Conservation (phyloP, 2,797 vertebrate genomes). For the Onychomys torridus region DNA sequence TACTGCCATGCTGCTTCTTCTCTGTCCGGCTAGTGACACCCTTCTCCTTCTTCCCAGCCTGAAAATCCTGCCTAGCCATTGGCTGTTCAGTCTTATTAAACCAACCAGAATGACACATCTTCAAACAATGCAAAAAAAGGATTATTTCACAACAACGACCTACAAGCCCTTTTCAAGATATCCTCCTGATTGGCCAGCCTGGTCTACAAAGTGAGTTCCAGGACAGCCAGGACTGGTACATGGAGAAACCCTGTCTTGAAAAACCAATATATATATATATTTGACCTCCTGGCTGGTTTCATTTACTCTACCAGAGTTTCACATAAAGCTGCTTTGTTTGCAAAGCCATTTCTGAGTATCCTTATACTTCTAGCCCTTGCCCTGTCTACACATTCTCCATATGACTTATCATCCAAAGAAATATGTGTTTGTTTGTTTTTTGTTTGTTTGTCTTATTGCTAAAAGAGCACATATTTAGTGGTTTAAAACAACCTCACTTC, state of each 20-base stretch:
- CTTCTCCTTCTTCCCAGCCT: neutral
- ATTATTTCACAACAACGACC: neutral
- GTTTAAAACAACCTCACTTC: neutral
- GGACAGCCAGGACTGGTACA: too few species aligned
- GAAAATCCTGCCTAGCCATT: neutral
- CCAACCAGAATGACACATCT: neutral
- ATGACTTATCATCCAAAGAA: neutral
- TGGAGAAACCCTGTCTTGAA: too few species aligned
- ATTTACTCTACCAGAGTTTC: neutral
- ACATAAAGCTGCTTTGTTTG: neutral
- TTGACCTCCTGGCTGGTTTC: neutral
- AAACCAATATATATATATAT: too few species aligned
- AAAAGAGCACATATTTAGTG: neutral
- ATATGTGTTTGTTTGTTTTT: neutral
- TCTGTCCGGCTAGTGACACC: neutral
- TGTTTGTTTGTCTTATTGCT: neutral
- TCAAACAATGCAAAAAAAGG: neutral
- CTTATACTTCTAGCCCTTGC: rapidly evolving
- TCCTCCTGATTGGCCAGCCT: too few species aligned
- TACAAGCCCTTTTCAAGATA: neutral
- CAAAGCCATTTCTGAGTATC: neutral
- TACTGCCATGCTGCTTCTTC: neutral
- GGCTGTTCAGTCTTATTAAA: neutral
- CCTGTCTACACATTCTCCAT: neutral
- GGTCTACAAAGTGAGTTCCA: too few species aligned